Base-by-base conservation (phyloP, 2,797 vertebrate species). In the Anniella stebbinsi region DNA sequence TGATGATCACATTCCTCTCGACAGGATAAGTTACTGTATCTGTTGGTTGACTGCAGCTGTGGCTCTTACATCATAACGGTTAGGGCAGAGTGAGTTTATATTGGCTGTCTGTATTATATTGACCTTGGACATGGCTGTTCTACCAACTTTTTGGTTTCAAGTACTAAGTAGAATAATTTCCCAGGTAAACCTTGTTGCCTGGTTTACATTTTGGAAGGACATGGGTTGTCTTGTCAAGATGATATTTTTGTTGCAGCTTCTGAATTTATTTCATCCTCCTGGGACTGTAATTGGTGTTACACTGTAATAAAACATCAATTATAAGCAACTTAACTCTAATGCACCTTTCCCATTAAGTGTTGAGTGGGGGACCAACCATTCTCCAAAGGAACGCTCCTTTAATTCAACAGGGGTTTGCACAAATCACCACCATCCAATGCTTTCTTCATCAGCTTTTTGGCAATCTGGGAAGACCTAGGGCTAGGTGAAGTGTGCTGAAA, bases 321-420 rank as follows among this genome's bases (percentile, higher is more conserved):
- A 91, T 91, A 21, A 90, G 90, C 30, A 92, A 21, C 41, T 75
- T 93, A 48, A 80, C 86, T 36, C 80, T 41, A 80, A 93, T 60
- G 6, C 18, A 6, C 23, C 87, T n/a, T 28, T 90, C 89, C 88
- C 87, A 92, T 92, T 60, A 95, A 80, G 13, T 93, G 80, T 48
- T 69, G 60, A 51, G 90, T 82, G 78, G 86, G 82, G n/a, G 81
- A 92, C 41, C 88, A 13, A 70, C 82, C 92, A 91, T 72, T 92
- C 36, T 94, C 80, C 11, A 93, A 80, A 33, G 80, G 89, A 9
- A 54, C 87, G 63, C 67, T 91, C 85, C 57, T 77, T 9, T 77
- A 77, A 77, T 45, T 48, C 8, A 17, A 51, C 94, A 69, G 90
- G 89, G 51, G 73, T 38, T 36, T 91, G 92, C 15, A 23, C 78